Base-by-base conservation (phyloP, 2,888 invertebrate genomes). In the Anticlea derivata region DNA sequence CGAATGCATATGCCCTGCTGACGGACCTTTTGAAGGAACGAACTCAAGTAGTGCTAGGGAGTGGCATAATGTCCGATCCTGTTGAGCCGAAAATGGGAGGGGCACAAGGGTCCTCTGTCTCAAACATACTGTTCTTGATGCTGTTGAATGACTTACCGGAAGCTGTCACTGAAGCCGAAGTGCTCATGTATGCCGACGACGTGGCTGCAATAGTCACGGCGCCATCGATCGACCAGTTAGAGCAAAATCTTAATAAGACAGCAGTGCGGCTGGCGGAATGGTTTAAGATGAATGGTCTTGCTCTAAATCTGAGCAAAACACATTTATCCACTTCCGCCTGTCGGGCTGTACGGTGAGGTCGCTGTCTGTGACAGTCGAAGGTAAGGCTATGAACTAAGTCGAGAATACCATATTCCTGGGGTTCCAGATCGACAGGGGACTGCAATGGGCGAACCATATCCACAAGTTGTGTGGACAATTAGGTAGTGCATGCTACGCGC, bases 161-260 rank as follows among this genome's bases (percentile, higher is more conserved):
- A 0, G 7, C 20, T 5, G 23, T 35, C 0, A 8, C 7, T 1
- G 7, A 2, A 0, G 49, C 22, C 0, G 29, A 49, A 0, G 22
- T 24, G 6, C 13, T 34, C 2, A 48, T 48, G 47, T 47, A 47
- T 12, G 47, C 47, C 1, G 39, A 47, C 5, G 39, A 47, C 17
- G 33, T 47, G 1, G 47, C 39, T 7, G 39, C 33, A 0, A 5
- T 47, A 0, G 38, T 39, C 0, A 38, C 31, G 1, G 33, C 46
- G 5, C 7, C 39, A 0, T 3, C 27, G 1, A 7, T 27, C 1
- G 27, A 22, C 4, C 5, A 10, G 5, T 3, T 47, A 1, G 39
- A 47, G 5, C 1, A 0, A 0, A 20, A 8, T 1, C 10, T 39
- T 1, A 39, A 47, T 12, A n/a, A 2, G 3, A 8, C 37, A 7